Evolutionary conservation across 2,888 invertebrate species (phyloP).

Genomic region (Dicycla oo): DNA sequence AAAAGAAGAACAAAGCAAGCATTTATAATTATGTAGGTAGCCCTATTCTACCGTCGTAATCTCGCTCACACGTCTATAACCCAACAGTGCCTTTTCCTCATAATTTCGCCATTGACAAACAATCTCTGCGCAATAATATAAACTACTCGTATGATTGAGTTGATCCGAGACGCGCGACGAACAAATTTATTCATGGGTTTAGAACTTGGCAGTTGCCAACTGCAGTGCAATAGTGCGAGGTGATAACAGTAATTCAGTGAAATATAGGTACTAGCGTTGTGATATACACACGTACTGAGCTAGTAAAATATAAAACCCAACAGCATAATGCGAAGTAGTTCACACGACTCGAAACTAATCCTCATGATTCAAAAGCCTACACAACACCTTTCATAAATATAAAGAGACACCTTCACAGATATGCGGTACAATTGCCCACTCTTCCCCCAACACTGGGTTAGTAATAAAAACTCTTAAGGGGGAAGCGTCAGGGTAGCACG

Average conservation of each 20-base stretch:
- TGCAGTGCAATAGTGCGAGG: slow-evolving; percentile 4
- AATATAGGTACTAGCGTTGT: slow-evolving; percentile 6
- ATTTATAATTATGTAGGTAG: background rate
- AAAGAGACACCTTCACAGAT: background rate
- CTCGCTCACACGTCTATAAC: no score
- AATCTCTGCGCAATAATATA: slow-evolving; percentile 9
- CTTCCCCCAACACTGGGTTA: slow-evolving; percentile 13
- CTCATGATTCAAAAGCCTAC: background rate
- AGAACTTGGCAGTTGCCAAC: slow-evolving; percentile 47
- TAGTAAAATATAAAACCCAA: background rate
- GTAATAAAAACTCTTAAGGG: slow-evolving; percentile 31
- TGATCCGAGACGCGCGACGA: slow-evolving; percentile 14
- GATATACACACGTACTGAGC: background rate
- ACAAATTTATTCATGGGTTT: slow-evolving; percentile 56
- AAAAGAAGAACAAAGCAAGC: background rate
- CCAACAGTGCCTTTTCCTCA: background rate
- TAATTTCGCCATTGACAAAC: slow-evolving; percentile 3
- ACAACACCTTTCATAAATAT: background rate
- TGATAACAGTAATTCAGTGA: slow-evolving; percentile 12
- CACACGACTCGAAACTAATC: background rate
- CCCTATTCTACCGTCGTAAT: no score
- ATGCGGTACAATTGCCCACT: slow-evolving; percentile 4
- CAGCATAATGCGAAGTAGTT: background rate
- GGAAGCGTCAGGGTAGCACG: no score
- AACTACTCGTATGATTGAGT: slow-evolving; percentile 37